These are phyloP conservation scores for Temnothorax longispinosus DNA, from an alignment of 1,140 invertebrate genomes.

Conservation along the genomic window DNA sequence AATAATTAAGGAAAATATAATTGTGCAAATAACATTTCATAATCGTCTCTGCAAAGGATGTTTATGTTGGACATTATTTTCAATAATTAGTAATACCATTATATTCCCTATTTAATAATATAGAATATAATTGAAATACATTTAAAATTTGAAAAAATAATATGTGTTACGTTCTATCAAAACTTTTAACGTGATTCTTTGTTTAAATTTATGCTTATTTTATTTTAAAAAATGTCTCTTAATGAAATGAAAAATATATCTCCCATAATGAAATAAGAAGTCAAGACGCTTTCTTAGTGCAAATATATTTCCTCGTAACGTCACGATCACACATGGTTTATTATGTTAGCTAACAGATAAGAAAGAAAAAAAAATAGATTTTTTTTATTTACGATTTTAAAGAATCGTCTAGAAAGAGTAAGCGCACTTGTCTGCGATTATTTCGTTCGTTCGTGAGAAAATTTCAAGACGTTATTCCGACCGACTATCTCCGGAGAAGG, in stretches of 20 bases:
- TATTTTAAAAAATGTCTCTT: not conserved
- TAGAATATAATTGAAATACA: not conserved
- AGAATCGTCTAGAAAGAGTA: not conserved
- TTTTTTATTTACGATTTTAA: not conserved
- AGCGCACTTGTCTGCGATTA: not conserved
- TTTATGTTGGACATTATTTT: not conserved
- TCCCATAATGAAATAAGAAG: not conserved
- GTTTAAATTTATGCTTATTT: not conserved
- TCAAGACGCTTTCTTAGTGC: not conserved
- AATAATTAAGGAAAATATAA: not conserved
- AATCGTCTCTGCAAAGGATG: not conserved
- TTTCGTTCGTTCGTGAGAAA: slow-evolving; percentile 11
- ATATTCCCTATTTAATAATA: not conserved
- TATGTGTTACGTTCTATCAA: not conserved
- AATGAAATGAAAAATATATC: not conserved
- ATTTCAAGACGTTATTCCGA: not conserved
- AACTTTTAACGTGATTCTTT: not conserved
- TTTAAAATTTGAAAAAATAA: not conserved
- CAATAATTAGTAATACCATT: not conserved
- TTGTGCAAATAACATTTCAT: slow-evolving; percentile 10
- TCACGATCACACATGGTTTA: not conserved
- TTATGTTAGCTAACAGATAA: not conserved
- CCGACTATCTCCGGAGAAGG: not conserved
- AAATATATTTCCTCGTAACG: not conserved
- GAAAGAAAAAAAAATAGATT: not conserved